Conservation (phyloP, 37 sponge, comb jelly and placozoan species). For the Cladorhizidae sp. region DNA sequence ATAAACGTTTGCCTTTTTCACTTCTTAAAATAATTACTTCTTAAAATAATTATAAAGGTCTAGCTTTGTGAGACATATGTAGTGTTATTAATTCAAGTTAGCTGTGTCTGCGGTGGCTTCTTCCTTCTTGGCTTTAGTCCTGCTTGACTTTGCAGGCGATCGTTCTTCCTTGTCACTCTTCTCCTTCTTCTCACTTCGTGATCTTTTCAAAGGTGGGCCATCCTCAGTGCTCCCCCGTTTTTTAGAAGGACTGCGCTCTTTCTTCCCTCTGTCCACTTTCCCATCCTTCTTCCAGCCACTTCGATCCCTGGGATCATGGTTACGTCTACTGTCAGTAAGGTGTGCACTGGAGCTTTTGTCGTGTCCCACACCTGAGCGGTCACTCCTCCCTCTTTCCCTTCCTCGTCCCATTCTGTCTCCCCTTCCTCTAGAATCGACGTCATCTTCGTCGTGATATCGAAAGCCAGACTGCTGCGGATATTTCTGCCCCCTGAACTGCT, state of each 20-base stretch:
- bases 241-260: conserved; percentile 19
- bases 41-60: no score
- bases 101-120: not conserved
- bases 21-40: no score
- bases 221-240: conserved; percentile 26
- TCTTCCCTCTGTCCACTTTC: no score
- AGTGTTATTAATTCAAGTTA: no score
- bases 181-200: conserved; percentile 12
- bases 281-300: conserved; percentile 19
- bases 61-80: no score
- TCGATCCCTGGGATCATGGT: not conserved
- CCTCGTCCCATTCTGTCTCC: not conserved
- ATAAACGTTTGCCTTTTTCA: no score
- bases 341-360: no score
- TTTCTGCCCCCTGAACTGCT: no score
- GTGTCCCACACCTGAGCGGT: no score
- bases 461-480: not conserved
- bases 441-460: not conserved
- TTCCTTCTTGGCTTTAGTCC: not conserved
- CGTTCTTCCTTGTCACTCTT: not conserved
- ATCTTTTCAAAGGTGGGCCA: conserved; percentile 14
- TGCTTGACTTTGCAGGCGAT: not conserved
- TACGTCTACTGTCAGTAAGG: not conserved
- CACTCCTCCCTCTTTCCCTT: not conserved
- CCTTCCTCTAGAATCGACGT: not conserved